Evolutionary conservation across 2,113 vertebrate genomes (phyloP), one percentile per base, ranked within the genome.

Genomic region (Climacteris rufus): DNA sequence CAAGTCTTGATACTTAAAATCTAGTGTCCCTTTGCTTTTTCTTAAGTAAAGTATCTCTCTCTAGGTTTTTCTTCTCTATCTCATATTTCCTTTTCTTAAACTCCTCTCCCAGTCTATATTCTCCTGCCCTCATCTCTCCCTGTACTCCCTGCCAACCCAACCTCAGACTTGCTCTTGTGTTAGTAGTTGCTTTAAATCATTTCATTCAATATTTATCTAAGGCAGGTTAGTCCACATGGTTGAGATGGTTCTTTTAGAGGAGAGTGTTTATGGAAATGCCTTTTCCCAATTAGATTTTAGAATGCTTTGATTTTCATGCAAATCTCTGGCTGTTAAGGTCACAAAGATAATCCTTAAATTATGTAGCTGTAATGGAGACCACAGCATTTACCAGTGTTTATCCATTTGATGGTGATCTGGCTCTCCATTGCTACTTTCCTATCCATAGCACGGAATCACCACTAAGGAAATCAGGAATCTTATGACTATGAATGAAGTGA

Each of bases 101-200:
- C 61, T 57, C 45, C 7, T 8, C 15, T 31, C 31, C 57, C 49
- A 50, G 13, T 44, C 8, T 90, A 61, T 53, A 50, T 44, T 60
- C 21, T 89, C 28, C 35, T 49, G 31, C 5, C 10, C n/a, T n/a
- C n/a, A n/a, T 70, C 10, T 5, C 4, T 7, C 1, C 7, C 1
- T n/a, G n/a, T n/a, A 2, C 7, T 22, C 19, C 5, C 11, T 45
- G 15, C 22, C 10, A 53, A 27, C 15, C 22, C 19, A 44, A 13
- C 7, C 13, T 69, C 65, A 57, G 52, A 35, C 9, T 54, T 66
- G 20, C n/a, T 16, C 9, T 15, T 42, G 10, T 81, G 13, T 57
- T 53, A 44, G 15, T 60, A 47, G 11, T 65, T 61, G 30, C 16
- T 85, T 83, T 53, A 83, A 79, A 57, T 24, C 13, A 66, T 39